Conservation (phyloP, 2,797 vertebrate species). For the Zenarchopterus dispar region DNA sequence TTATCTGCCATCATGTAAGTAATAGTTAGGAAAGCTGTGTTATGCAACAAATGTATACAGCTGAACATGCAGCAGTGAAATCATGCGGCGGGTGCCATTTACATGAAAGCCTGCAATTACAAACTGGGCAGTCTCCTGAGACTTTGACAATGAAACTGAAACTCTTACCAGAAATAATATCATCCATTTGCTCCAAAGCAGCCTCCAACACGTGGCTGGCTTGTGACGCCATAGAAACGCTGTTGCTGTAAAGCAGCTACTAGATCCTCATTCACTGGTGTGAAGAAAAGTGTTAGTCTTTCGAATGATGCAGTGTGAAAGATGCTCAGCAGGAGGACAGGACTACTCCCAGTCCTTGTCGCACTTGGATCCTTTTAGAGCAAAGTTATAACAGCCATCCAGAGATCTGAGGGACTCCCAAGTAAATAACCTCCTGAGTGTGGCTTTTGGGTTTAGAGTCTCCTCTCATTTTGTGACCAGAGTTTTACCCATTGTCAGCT, state of each 20-base stretch:
- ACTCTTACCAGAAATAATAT: conserved; percentile 90
- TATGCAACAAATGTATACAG: not conserved
- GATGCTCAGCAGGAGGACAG: conserved; percentile 23
- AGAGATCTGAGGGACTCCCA: conserved; percentile 54
- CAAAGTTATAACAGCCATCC: conserved; percentile 59
- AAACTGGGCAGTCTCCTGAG: conserved; percentile 29
- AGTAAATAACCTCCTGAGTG: conserved; percentile 67
- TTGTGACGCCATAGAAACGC: conserved; percentile 85
- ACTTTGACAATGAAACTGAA: conserved; percentile 52
- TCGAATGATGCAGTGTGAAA: conserved; percentile 26
- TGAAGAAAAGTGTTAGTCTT: conserved; percentile 25
- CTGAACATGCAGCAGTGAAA: conserved; percentile 11
- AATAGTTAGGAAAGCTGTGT: not conserved
- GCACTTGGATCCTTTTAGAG: conserved; percentile 40
- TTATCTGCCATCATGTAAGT: not conserved
- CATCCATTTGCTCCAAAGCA: conserved; percentile 93
- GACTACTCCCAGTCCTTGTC: conserved; percentile 45
- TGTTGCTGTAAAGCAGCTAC: conserved; percentile 23
- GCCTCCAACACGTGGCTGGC: conserved; percentile 89
- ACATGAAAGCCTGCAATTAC: conserved; percentile 47
- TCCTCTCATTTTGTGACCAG: conserved; percentile 75
- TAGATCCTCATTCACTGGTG: conserved; percentile 27
- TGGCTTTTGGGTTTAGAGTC: conserved; percentile 74
- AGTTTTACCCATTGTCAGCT: conserved; percentile 55
- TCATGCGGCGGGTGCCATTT: conserved; percentile 18